These are phyloP conservation scores for Scolopax rusticola DNA, from an alignment of 2,797 vertebrate species.

Conservation along the genomic window DNA sequence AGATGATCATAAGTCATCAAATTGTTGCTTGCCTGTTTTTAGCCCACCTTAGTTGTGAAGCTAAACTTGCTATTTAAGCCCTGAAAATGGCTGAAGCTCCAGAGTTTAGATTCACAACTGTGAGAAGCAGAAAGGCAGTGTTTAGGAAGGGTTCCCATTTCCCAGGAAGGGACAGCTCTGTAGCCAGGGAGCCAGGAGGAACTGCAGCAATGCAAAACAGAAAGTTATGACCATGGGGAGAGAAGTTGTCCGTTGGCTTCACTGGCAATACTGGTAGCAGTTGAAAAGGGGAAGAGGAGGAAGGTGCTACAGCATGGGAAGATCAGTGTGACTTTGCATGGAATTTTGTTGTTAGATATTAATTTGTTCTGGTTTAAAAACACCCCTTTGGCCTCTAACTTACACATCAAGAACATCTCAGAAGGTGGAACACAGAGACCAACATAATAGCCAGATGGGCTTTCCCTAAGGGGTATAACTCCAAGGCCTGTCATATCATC, in stretches of 20 bases:
- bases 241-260: not conserved
- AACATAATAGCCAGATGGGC: not conserved
- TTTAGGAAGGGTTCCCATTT: not conserved
- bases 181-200: not conserved
- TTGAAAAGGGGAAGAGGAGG: not conserved
- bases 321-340: not conserved
- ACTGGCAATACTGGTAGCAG: not conserved
- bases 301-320: not conserved
- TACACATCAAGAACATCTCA: not conserved
- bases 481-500: not conserved
- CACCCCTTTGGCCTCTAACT: accelerated
- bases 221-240: not conserved
- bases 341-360: not conserved
- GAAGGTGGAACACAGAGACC: not conserved
- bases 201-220: not conserved
- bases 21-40: not conserved
- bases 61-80: not conserved
- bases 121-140: not conserved
- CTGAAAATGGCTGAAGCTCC: not conserved
- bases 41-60: not conserved
- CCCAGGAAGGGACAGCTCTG: accelerated
- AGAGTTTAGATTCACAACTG: not conserved
- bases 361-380: not conserved
- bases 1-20: not conserved
- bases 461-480: not conserved